Base-by-base conservation (phyloP, 2,797 vertebrate species). In the Scarus forsteni region DNA sequence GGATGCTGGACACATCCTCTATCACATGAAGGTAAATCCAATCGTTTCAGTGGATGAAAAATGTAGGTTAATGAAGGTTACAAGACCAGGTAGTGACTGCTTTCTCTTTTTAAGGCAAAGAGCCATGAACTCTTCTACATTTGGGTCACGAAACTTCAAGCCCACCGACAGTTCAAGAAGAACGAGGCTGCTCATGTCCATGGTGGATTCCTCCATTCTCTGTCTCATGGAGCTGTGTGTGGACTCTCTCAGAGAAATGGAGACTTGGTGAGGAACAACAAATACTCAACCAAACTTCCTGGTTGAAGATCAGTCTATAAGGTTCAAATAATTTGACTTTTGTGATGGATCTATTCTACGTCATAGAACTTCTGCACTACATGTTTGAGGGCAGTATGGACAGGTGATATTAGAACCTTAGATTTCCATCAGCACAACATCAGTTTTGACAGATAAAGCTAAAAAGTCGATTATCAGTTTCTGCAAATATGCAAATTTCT, bases 1-100 rank as follows among this genome's bases (percentile, higher is more conserved):
- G 85, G 97, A 99, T 65, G 95, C 96, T 0, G 97, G 96, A 6
- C 95, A 98, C 85, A 96, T 96, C 75, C 96, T 99, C 50, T 98
- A 97, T 84, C 97, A 99, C 80, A 93, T 98, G 76, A 98, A 97
- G 96, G 97, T 98, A 79, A 75, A 35, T 1, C 0, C 0, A 15
- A 4, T 6, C 46, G 1, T 49, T 18, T 9, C 6, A 11, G 5
- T 5, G 12, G 7, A 50, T 27, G 5, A 18, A 5, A 49, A 19
- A 19, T 49, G 48, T 46, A 10, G 13, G 13, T 44, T 14, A 14
- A 44, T 0, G 43, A 44, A 15, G 1, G 13, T 8, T 45, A 15
- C 44, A n/a, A 8, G 1, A 45, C 9, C 9, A 7, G 38, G 27
- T 27, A 4, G 27, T 44, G 43, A 44, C 5, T 40, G 12, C 38